Evolutionary conservation across 2,113 vertebrate genomes (phyloP), one percentile per base, ranked within the genome.

Genomic region (Tricholaema leucomelas): DNA sequence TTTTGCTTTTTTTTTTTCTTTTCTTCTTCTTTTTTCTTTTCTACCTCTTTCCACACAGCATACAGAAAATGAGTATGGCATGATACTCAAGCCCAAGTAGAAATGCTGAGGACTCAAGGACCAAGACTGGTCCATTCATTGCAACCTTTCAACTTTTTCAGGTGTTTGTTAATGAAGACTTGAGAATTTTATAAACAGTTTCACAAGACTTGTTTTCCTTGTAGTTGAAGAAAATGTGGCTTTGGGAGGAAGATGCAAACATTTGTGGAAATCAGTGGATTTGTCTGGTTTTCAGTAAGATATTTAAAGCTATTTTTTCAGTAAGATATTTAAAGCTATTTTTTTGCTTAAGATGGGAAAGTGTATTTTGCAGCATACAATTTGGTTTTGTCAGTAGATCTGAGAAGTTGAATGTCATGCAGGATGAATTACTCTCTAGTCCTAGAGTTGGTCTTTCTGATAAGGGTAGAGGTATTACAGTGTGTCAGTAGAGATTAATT

Each of bases 1-100:
- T 31, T 77, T 46, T 61, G 6, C 7, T 44, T 0, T 4, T 1
- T 15, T 15, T 31, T 35, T 17, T 6, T 17, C 12, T 6, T 50
- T 59, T 27, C 15, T 44, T 33, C 21, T 48, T 5, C 0, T 12
- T n/a, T 36, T 17, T 5, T 17, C 9, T 6, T 50, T 60, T 23
- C 15, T 46, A 36, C 17, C 48, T 31, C 25, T 65, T 60, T 63
- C 9, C n/a, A 13, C n/a, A 42, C 15, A 17, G 19, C 48, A n/a
- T 11, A 48, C 21, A 42, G 46, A 20, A 23, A 50, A 40, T 12
- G 6, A 20, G 14, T 69, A 6, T 52, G 19, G 8, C 14, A 6
- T 2, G 14, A 7, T 28, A 44, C 1, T 54, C 25, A 63, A n/a
- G 35, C 55, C 48, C 56, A 66, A 9, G 14, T 1, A 10, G 25